Evolutionary conservation across 2,113 vertebrate genomes (phyloP).

Genomic region (Python bivittatus): DNA sequence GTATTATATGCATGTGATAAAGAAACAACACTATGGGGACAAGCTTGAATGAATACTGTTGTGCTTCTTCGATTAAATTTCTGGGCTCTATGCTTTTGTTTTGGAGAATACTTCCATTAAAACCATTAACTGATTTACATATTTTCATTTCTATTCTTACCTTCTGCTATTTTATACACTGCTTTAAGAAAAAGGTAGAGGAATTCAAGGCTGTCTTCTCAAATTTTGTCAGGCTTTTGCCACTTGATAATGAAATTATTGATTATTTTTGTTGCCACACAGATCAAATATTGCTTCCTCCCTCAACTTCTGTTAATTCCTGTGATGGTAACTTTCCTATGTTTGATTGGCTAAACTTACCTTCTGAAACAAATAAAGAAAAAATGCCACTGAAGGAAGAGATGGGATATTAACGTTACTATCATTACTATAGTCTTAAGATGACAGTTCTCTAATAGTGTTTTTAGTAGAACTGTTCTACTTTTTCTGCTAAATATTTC

Average conservation of each 20-base stretch:
- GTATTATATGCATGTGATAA: background rate
- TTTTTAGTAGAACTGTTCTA: background rate
- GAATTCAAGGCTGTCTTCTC: background rate
- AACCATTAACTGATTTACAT: background rate
- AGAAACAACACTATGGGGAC: background rate
- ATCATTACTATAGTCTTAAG: background rate
- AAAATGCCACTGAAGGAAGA: background rate
- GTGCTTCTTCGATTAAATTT: background rate
- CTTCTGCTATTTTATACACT: background rate
- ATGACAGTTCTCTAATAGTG: background rate
- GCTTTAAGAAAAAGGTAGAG: background rate
- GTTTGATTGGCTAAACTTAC: constrained; percentile 1
- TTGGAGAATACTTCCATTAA: background rate
- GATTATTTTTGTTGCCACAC: constrained; percentile 31
- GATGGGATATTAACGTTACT: background rate
- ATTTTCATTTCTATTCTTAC: background rate
- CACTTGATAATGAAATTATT: constrained; percentile 26
- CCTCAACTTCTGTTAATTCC: constrained; percentile 7
- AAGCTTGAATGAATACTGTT: background rate
- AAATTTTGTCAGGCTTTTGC: background rate
- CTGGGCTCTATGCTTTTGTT: too few relatives aligned
- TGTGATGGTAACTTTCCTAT: background rate
- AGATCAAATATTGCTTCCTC: constrained; percentile 19
- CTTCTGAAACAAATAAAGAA: background rate
- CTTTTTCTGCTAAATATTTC: background rate